Base-by-base conservation (phyloP, 2,888 invertebrate genomes). In the Pharmacophagus antenor region DNA sequence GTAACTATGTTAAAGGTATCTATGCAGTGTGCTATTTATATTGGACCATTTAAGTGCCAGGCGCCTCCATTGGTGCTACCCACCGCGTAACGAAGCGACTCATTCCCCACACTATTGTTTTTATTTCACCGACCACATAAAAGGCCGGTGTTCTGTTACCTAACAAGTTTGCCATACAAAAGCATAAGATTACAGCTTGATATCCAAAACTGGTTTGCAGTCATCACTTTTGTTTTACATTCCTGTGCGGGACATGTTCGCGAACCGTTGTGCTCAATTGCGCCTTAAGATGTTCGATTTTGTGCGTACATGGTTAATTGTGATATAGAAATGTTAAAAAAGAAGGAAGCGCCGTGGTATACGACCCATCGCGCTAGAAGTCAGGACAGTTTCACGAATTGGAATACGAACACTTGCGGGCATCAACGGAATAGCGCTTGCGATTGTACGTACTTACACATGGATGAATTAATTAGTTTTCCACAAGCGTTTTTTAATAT, bases 291-390 rank as follows among this genome's bases (percentile, higher is more conserved):
- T 70, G 67, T 61, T 66, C 61, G 63, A 67, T 65, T 60, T 62
- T 63, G 49, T 21, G 64, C 64, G 63, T 65, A 67, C 60, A 63
- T 67, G 27, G 70, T 47, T 21, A 22, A 22, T 22, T 17, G 50
- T 50, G 27, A 17, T 31, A 50, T 50, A 50, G 77, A 73, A 62
- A 90, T 91, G 91, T 77, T 91, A 67, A 90, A 88, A 76, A 90
- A 87, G 68, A 88, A 85, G 66, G 89, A 89, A 71, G 77, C 75
- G 61, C 84, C 85, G 15, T 90, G 90, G 89, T 87, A 83, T 65
- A 78, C 84, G 1, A 86, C 85, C 71, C 86, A 84, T 68, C 74
- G 84, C 6, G 75, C 87, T 51, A 73, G 88, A 64, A 77, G 84
- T 42, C 86, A 85, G 61, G 87, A 89, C 67, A 87, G 84, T 69